Percentiles rank a stretch among this genome's conserved stretches.
Evolutionary conservation across 2,888 invertebrate genomes (phyloP).

Genomic region (Andrena fulva): DNA sequence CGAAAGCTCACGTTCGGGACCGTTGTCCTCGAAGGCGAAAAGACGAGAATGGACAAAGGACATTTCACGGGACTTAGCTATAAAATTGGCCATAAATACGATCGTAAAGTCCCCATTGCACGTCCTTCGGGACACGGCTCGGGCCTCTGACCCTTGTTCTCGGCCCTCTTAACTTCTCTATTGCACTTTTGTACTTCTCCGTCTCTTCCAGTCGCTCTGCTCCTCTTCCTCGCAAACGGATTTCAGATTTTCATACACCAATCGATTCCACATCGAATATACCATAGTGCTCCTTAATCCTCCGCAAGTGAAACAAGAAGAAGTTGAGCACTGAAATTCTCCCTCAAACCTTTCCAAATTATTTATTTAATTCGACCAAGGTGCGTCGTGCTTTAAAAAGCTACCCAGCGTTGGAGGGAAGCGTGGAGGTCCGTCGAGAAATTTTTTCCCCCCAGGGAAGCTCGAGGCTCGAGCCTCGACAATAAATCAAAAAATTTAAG

Average conservation of each 20-base stretch:
- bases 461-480: not conserved
- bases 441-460: not conserved
- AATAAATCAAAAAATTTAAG: conserved; percentile 60
- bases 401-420: not conserved
- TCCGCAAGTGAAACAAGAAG: too few relatives aligned
- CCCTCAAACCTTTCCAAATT: too few relatives aligned
- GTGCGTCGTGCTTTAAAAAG: not conserved
- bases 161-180: conserved; percentile 35
- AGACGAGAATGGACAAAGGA: conserved; percentile 64
- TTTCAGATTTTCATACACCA: too few relatives aligned
- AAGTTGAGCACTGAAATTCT: too few relatives aligned
- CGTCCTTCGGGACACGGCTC: conserved; percentile 62
- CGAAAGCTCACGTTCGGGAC: conserved; percentile 47
- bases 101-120: conserved; percentile 67
- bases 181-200: not conserved
- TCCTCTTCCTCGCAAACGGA: not conserved
- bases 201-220: not conserved
- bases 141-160: conserved; percentile 32
- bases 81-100: conserved; percentile 74
- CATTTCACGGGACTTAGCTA: conserved; percentile 77
- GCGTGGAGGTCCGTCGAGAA: not conserved
- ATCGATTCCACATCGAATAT: too few relatives aligned
- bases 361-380: not conserved
- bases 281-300: too few relatives aligned
- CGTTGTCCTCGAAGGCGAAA: conserved; percentile 49